These are phyloP conservation scores for Amblyopsis rosae DNA, from an alignment of 2,113 vertebrate genomes.

Conservation along the genomic window DNA sequence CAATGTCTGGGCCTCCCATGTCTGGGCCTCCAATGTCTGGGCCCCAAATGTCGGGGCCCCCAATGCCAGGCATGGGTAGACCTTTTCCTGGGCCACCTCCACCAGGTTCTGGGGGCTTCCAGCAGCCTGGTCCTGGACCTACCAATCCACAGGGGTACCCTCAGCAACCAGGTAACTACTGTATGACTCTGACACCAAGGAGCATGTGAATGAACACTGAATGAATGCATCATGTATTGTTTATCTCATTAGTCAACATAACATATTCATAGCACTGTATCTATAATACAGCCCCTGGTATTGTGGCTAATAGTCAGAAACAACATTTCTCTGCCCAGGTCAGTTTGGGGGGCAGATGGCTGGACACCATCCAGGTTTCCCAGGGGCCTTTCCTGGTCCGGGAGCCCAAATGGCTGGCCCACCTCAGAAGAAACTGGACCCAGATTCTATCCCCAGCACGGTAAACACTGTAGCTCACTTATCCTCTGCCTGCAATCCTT, in stretches of 20 bases:
- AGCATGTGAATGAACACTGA: background rate
- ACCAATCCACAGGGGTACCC: conserved; percentile 76
- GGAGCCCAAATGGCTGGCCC: conserved; percentile 77
- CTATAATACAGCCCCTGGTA: too few relatives aligned
- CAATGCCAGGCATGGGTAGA: conserved; percentile 62
- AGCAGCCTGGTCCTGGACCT: conserved; percentile 74
- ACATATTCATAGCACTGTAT: background rate
- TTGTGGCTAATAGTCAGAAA: background rate
- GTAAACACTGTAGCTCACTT: conserved; percentile 72
- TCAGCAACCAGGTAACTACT: conserved; percentile 81
- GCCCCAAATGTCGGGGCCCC: conserved; percentile 64
- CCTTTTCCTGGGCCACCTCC: conserved; percentile 73
- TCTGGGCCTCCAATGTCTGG: conserved; percentile 22
- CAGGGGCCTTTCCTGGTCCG: conserved; percentile 81
- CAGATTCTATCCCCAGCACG: conserved; percentile 88
- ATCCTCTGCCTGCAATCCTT: background rate
- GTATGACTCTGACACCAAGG: background rate
- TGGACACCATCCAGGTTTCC: conserved; percentile 80
- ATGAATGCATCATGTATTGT: too few relatives aligned
- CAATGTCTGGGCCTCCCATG: conserved; percentile 61
- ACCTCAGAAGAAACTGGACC: conserved; percentile 90
- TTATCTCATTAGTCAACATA: too few relatives aligned
- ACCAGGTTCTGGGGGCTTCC: conserved; percentile 72
- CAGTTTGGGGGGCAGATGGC: conserved; percentile 83
- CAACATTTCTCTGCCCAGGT: conserved; percentile 56